Evolutionary conservation across 2,797 vertebrate genomes (phyloP), one percentile per base, ranked within the genome.

Genomic region (Vespertilio murinus): DNA sequence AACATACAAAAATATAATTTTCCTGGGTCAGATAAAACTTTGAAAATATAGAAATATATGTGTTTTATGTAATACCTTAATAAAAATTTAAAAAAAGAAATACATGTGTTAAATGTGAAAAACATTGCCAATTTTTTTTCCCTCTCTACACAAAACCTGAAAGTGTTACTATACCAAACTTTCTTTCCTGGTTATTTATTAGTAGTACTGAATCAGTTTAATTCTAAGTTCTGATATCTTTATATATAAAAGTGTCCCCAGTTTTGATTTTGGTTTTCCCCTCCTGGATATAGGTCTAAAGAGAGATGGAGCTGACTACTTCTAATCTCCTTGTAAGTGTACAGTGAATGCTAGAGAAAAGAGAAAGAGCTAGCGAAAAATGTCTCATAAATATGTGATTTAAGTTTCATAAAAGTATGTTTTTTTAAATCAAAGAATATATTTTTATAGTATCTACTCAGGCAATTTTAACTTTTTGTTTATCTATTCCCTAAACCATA

Each of bases 401-500:
- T 61, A 94, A 96, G 94, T 85, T 18, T 67, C 75, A 94, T 90
- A 85, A 97, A 96, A 95, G 84, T 83, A 95, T 65, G 86, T 92
- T 96, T 42, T 85, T 96, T 96, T 42, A n/a, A 30, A 92, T 88
- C 40, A 95, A 96, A 97, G 73, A 96, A 94, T 20, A 92, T 81
- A 89, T 71, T 95, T 73, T 80, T 94, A 85, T 12, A 96, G 79
- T 18, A 64, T 40, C 47, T 84, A 81, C 25, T 86, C 22, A 83
- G 85, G 45, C 79, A 94, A 91, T 75, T 71, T 92, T 67, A 94
- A 71, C 28, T 94, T 94, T 94, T 83, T 81, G 40, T 79, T 79
- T 96, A 71, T 70, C 64, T 93, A 86, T 22, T 69, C 17, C 22
- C 8, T 75, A 91, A 86, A 35, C 30, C 40, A 86, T 52, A 77